These are phyloP conservation scores for Knipowitschia caucasica DNA, from an alignment of 2,797 vertebrate genomes.

Conservation along the genomic window DNA sequence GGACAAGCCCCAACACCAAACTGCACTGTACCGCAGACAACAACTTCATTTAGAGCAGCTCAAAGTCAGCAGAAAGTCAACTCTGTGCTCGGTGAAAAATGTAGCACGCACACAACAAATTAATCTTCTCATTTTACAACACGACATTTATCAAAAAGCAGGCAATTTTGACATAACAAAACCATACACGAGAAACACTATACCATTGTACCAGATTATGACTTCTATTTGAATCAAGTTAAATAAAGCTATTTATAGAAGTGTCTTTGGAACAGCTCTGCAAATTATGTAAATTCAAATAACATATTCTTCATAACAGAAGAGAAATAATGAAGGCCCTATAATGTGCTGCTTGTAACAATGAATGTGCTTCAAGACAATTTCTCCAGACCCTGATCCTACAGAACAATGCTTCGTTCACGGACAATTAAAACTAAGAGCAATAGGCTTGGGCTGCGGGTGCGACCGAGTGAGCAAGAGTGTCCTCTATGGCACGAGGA, in stretches of 20 bases:
- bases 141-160: conserved; percentile 16
- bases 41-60: conserved; percentile 28
- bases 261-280: conserved; percentile 54
- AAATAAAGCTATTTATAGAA: conserved; percentile 72
- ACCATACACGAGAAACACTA: conserved; percentile 37
- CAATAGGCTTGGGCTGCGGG: conserved; percentile 63
- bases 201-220: conserved; percentile 56
- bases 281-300: conserved; percentile 74
- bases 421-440: conserved; percentile 75
- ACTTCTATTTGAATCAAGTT: conserved; percentile 64
- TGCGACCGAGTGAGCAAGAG: conserved; percentile 59
- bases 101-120: conserved; percentile 48
- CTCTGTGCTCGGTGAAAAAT: background rate
- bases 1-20: conserved; percentile 42
- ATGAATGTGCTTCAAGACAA: conserved; percentile 64
- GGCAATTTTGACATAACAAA: conserved; percentile 43
- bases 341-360: conserved; percentile 69
- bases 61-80: conserved; percentile 57
- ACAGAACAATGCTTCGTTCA: conserved; percentile 70
- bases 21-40: conserved; percentile 23
- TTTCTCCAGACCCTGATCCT: conserved; percentile 59
- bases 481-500: conserved; percentile 68
- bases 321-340: conserved; percentile 66
- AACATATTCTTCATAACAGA: conserved; percentile 72
- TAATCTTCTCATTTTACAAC: conserved; percentile 33